phyloP scores from a whole-genome alignment of 2,888 invertebrate species.

The Byasa hedistus region DNA sequence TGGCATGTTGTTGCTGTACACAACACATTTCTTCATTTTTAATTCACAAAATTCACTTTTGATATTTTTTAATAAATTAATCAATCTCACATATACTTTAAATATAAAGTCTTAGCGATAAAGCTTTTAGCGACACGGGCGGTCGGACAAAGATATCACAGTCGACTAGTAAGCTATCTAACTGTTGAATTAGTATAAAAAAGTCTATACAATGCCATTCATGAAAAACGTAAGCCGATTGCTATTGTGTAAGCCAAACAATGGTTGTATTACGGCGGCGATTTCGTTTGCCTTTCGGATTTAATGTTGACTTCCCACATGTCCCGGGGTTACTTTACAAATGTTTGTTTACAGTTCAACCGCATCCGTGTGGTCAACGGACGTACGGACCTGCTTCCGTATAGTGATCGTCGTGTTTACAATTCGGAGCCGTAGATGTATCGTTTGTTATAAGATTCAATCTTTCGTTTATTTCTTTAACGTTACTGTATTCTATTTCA shows the following conservation, averaged over 20 bases:
- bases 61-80: neutral
- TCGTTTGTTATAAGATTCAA: neutral
- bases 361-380: slow-evolving; percentile 22
- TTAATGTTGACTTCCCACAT: slow-evolving; percentile 19
- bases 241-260: slow-evolving; percentile 28
- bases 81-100: neutral
- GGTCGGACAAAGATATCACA: slow-evolving; percentile 32
- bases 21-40: slow-evolving; percentile 56
- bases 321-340: slow-evolving; percentile 8
- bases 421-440: neutral
- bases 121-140: slow-evolving; percentile 31
- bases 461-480: no score
- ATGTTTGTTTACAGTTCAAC: slow-evolving; percentile 19
- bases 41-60: neutral
- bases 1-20: slow-evolving; percentile 45
- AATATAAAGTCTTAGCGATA: neutral
- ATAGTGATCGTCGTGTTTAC: slow-evolving; percentile 19
- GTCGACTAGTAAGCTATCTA: slow-evolving; percentile 36
- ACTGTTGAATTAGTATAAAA: slow-evolving; percentile 35
- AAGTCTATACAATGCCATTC: slow-evolving; percentile 33
- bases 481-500: no score
- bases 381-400: slow-evolving; percentile 15
- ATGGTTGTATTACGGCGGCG: slow-evolving; percentile 22
- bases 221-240: slow-evolving; percentile 37
- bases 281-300: slow-evolving; percentile 9